A percentile compares a stretch with the other conserved stretches of the same genome.
Conservation (phyloP, 2,797 vertebrate species). For the Myioborus melanocephalus region DNA sequence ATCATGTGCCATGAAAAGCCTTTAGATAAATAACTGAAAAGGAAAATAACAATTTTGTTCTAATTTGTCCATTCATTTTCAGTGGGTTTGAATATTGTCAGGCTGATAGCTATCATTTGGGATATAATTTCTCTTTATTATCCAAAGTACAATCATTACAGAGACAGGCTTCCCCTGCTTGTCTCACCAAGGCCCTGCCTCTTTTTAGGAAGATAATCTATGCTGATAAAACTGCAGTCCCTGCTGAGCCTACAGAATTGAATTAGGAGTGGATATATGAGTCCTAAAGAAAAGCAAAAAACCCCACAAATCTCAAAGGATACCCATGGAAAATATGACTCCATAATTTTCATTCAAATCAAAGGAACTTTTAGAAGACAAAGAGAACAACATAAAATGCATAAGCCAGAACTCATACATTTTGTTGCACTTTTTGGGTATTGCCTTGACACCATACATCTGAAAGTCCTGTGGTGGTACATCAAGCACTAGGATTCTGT, state of each 20-base stretch:
- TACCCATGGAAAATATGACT: constrained; percentile 3
- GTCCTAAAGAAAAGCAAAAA: neutral
- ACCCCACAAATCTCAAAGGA: neutral
- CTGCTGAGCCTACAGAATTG: constrained; percentile 2
- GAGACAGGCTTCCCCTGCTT: constrained; percentile 51
- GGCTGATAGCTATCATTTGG: constrained; percentile 38
- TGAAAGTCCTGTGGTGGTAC: rapidly evolving
- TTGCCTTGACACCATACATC: neutral
- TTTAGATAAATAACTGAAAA: constrained; percentile 7
- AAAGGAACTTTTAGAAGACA: neutral
- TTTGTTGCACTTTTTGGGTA: neutral
- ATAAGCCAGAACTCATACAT: neutral
- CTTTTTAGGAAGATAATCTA: constrained; percentile 46
- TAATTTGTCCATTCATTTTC: constrained; percentile 34
- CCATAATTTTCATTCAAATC: neutral
- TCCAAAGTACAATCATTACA: constrained; percentile 22
- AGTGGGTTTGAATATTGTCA: constrained; percentile 13
- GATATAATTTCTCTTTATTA: constrained; percentile 44
- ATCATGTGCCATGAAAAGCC: neutral
- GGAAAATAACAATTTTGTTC: constrained; percentile 8
- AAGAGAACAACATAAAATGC: neutral
- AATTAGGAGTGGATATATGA: constrained; percentile 11
- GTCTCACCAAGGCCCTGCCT: constrained; percentile 32
- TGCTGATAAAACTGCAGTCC: constrained; percentile 33
- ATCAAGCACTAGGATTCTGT: neutral